A percentile compares a stretch with the other conserved stretches of the same genome.
phyloP scores from a whole-genome alignment of 2,113 vertebrate species.

The Elanus axillaris region DNA sequence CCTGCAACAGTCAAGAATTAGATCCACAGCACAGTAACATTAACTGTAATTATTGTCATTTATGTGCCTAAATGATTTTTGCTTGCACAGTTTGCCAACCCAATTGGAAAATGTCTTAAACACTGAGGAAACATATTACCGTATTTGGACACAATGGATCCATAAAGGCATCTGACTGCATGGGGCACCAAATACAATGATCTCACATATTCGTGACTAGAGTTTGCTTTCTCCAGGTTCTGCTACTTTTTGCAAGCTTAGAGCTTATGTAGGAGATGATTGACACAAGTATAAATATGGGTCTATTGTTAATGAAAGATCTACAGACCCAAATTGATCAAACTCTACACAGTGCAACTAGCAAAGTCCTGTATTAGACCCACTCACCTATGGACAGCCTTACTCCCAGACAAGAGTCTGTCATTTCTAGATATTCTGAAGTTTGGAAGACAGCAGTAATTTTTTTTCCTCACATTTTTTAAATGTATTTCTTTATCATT shows the following conservation, averaged over 20 bases:
- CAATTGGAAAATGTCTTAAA: not conserved
- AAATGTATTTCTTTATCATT: not conserved
- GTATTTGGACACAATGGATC: not conserved
- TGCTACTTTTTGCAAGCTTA: not conserved
- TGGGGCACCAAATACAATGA: not conserved
- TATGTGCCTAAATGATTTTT: not conserved
- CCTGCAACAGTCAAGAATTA: not conserved
- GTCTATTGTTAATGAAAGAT: not conserved
- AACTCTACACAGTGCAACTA: not conserved
- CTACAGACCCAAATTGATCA: not conserved
- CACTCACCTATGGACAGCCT: not conserved
- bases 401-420: not conserved
- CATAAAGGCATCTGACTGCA: not conserved
- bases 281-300: not conserved
- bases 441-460: not conserved
- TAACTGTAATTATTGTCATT: not conserved
- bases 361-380: not conserved
- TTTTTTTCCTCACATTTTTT: not conserved
- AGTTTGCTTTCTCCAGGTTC: not conserved
- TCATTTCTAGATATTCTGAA: not conserved
- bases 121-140: not conserved
- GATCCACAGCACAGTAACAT: not conserved
- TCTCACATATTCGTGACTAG: accelerated
- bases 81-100: not conserved
- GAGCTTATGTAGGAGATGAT: not conserved